Conservation (phyloP, 2,113 vertebrate species). For the Aphyosemion australe region DNA sequence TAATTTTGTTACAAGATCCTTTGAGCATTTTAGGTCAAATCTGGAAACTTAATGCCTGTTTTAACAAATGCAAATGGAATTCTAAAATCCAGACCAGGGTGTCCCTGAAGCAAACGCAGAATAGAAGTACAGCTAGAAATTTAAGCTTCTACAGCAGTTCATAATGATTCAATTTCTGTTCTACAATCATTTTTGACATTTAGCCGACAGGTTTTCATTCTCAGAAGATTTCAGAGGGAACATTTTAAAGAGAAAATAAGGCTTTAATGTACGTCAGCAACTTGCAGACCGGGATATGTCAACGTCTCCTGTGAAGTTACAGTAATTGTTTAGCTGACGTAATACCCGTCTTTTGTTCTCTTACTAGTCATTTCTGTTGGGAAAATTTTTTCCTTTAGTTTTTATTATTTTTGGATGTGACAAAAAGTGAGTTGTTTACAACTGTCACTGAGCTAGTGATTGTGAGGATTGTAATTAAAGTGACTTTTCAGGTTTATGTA, state of each 20-base stretch:
- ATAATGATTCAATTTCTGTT: slow-evolving; percentile 4
- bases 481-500: too few relatives aligned
- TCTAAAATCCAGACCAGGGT: background rate
- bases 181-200: slow-evolving; percentile 16
- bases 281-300: background rate
- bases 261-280: background rate
- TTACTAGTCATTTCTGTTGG: background rate
- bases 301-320: background rate
- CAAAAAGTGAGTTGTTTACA: too few relatives aligned
- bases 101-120: background rate
- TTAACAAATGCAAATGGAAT: background rate
- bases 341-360: background rate
- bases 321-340: background rate
- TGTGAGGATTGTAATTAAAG: too few relatives aligned
- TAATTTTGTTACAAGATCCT: background rate
- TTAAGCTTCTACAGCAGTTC: background rate
- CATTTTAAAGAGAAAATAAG: background rate
- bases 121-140: background rate
- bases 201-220: background rate
- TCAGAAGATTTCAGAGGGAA: background rate
- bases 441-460: background rate
- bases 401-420: background rate
- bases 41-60: background rate
- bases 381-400: background rate
- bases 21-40: background rate